These are phyloP conservation scores for Panulirus ornatus DNA, from an alignment of 1,140 invertebrate genomes.

Conservation along the genomic window DNA sequence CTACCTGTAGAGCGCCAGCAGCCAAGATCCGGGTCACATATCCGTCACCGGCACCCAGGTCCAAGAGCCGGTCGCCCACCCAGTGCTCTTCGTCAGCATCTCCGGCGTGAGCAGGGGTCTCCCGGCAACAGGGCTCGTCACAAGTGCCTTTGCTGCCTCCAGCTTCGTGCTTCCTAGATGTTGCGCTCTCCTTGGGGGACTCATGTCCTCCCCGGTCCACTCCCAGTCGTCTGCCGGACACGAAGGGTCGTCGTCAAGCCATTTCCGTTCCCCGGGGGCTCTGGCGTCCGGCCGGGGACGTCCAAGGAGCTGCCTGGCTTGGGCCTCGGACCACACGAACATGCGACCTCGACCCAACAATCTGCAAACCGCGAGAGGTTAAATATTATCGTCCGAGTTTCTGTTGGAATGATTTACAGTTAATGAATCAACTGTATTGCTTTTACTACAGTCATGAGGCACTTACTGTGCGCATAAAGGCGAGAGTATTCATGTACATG, in stretches of 20 bases:
- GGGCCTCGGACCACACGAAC: slow-evolving; percentile 91
- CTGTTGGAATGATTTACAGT: no score
- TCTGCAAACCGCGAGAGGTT: no score
- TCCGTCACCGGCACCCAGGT: slow-evolving; percentile 95
- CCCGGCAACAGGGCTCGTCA: neutral
- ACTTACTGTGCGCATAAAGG: no score
- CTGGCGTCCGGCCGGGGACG: slow-evolving; percentile 70
- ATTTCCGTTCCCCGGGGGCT: neutral
- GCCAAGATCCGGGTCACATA: slow-evolving; percentile 88
- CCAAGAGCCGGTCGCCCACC: slow-evolving; percentile 82
- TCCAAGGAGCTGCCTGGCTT: slow-evolving; percentile 84
- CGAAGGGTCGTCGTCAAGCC: no score
- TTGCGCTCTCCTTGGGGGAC: no score
- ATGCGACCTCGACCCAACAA: slow-evolving; percentile 92
- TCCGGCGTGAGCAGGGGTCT: slow-evolving; percentile 76
- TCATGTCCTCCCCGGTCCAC: neutral
- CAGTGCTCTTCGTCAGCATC: slow-evolving; percentile 77
- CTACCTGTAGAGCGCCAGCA: slow-evolving; percentile 83
- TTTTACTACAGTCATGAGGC: no score
- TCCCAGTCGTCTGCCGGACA: neutral
- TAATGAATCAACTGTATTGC: no score
- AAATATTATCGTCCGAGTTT: no score
- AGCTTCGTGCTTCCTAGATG: neutral
- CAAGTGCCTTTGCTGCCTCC: neutral
- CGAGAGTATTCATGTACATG: no score